These are phyloP conservation scores for Nematostella vectensis DNA, from an alignment of 92 coral and sea anemone genomes.

Conservation along the genomic window DNA sequence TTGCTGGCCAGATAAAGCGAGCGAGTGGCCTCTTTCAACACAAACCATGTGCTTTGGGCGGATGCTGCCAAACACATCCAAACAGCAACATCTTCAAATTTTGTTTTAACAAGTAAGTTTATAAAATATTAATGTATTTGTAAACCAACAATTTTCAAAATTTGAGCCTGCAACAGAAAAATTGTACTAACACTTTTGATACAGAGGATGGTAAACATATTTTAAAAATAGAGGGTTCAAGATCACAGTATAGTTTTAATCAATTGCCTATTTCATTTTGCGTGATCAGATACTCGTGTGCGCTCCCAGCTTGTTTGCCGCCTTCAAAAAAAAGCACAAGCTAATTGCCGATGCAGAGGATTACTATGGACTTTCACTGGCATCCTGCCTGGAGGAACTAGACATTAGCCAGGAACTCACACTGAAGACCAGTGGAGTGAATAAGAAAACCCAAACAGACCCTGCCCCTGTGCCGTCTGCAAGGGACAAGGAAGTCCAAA, in stretches of 20 bases:
- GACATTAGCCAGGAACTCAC: background rate
- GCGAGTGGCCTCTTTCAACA: conserved; percentile 13
- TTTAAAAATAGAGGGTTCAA: too few species aligned
- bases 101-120: conserved; percentile 10
- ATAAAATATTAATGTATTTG: background rate
- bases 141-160: too few species aligned
- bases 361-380: conserved; percentile 7
- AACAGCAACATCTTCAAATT: conserved; percentile 9
- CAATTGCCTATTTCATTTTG: too few species aligned
- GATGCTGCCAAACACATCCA: conserved; percentile 18
- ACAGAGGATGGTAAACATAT: too few species aligned
- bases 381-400: conserved; percentile 5
- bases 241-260: too few species aligned
- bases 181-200: too few species aligned
- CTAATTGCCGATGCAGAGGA: conserved; percentile 10
- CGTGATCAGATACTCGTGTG: conserved; percentile 6
- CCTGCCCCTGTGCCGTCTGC: background rate
- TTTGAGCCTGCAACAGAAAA: too few species aligned
- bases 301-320: background rate
- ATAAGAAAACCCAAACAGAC: conserved; percentile 7
- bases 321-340: background rate
- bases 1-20: background rate
- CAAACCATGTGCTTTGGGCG: conserved; percentile 3
- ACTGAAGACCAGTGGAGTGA: conserved; percentile 6
- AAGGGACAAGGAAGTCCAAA: too few species aligned